Evolutionary conservation across 2,888 invertebrate genomes (phyloP).

Genomic region (Pachymerium ferrugineum): DNA sequence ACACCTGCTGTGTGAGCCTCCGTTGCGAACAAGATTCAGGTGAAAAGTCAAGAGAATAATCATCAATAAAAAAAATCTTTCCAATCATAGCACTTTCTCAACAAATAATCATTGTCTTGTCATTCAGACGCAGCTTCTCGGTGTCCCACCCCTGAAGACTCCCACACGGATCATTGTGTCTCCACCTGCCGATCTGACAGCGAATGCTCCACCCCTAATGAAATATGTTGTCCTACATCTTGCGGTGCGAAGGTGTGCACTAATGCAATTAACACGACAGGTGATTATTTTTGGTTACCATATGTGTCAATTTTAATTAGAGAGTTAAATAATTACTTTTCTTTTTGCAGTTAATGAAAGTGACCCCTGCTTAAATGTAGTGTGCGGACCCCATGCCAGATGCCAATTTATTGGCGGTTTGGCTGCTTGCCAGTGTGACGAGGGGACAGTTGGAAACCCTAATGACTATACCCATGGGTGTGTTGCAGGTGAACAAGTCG

Average conservation of each 20-base stretch:
- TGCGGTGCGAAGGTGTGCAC: slow-evolving; percentile 40
- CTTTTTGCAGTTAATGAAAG: slow-evolving; percentile 1
- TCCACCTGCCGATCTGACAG: slow-evolving; percentile 39
- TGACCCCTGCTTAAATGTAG: slow-evolving; percentile 36
- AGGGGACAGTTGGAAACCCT: slow-evolving; percentile 39
- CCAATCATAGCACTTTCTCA: neutral
- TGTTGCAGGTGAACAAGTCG: slow-evolving; percentile 29
- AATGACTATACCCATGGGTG: slow-evolving; percentile 38
- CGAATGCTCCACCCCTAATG: slow-evolving; percentile 39
- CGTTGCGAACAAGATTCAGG: slow-evolving; percentile 36
- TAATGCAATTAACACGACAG: neutral
- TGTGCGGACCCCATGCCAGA: slow-evolving; percentile 40
- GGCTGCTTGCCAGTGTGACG: slow-evolving; percentile 38
- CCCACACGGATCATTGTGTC: slow-evolving; percentile 28
- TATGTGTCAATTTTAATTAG: neutral
- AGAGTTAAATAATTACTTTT: neutral
- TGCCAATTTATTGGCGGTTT: slow-evolving; percentile 35
- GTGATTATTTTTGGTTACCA: neutral
- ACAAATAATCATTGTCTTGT: neutral
- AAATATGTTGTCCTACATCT: slow-evolving; percentile 39
- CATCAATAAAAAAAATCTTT: neutral
- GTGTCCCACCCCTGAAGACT: slow-evolving; percentile 33
- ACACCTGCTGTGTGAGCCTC: slow-evolving; percentile 40
- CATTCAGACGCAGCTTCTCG: neutral
- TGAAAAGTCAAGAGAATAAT: slow-evolving; percentile 9